phyloP scores from a whole-genome alignment of 2,888 invertebrate genomes.

The Cyclophora punctaria region DNA sequence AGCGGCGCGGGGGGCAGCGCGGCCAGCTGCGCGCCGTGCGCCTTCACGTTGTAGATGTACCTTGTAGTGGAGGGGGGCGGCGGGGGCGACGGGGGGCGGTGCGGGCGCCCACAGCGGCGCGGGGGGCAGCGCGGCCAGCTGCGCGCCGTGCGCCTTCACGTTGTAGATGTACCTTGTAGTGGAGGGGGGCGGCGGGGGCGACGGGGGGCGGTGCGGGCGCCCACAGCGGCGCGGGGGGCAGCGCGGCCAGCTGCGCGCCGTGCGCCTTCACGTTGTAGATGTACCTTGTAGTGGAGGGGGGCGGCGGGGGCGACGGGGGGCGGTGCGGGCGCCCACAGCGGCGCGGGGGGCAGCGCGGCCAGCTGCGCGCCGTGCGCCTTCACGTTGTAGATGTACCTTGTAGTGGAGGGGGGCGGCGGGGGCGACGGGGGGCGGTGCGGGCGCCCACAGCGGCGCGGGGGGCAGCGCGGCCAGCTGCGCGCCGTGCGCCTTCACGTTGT shows the following conservation, averaged over 20 bases:
- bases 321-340: too few species aligned
- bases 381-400: too few species aligned
- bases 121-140: constrained; percentile 30
- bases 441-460: background rate
- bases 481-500: too few species aligned
- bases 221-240: constrained; percentile 4
- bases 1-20: too few species aligned
- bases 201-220: background rate
- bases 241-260: too few species aligned
- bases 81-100: background rate
- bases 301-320: too few species aligned
- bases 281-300: too few species aligned
- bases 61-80: background rate
- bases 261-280: too few species aligned
- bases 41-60: background rate
- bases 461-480: background rate
- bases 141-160: constrained; percentile 63
- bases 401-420: background rate
- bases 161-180: constrained; percentile 40
- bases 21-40: too few species aligned
- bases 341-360: too few species aligned
- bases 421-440: background rate
- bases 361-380: too few species aligned
- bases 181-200: too few species aligned
- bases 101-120: constrained; percentile 7